Evolutionary conservation across 30 jellyfish, hydroid and myxozoan genomes (phyloP).

Genomic region (Phacellophora camtschatica): DNA sequence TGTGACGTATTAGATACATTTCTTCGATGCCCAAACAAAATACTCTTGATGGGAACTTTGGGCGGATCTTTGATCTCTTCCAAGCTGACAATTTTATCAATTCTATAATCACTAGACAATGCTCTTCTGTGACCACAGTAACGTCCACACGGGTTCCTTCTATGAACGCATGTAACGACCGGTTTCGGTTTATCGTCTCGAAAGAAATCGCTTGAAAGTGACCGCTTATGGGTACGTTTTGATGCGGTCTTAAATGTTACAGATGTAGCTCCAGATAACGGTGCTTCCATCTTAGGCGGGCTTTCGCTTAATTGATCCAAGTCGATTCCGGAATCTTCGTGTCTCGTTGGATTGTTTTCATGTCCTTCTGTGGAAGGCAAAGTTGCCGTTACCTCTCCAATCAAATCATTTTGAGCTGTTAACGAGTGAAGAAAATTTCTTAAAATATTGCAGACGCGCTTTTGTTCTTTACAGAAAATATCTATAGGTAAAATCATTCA

Average conservation of each 20-base stretch:
- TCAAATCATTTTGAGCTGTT: constrained; percentile 46
- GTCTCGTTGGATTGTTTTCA: constrained; percentile 1
- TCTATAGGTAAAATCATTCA: too few relatives aligned
- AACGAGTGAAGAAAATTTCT: too few relatives aligned
- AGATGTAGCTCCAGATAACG: not conserved
- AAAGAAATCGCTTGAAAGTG: constrained; percentile 66
- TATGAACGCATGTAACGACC: constrained; percentile 79
- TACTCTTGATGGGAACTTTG: constrained; percentile 16
- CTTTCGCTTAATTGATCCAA: constrained; percentile 8
- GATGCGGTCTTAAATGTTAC: not conserved
- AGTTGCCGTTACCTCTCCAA: constrained; percentile 52
- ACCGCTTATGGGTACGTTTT: constrained; percentile 37
- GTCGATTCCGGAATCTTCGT: constrained; percentile 59
- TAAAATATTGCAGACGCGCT: too few relatives aligned
- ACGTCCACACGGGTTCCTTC: constrained; percentile 92
- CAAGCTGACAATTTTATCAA: constrained; percentile 19
- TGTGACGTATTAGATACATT: constrained; percentile 57
- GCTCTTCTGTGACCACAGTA: constrained; percentile 94
- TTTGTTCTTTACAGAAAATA: too few relatives aligned
- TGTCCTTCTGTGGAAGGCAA: constrained; percentile 20
- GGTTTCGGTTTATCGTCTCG: constrained; percentile 50
- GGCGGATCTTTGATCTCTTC: constrained; percentile 17
- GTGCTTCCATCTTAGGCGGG: not conserved
- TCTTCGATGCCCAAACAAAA: constrained; percentile 51
- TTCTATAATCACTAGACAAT: constrained; percentile 72